Base-by-base conservation (phyloP, 23 tunicate genomes). In the Diplosoma virens region DNA sequence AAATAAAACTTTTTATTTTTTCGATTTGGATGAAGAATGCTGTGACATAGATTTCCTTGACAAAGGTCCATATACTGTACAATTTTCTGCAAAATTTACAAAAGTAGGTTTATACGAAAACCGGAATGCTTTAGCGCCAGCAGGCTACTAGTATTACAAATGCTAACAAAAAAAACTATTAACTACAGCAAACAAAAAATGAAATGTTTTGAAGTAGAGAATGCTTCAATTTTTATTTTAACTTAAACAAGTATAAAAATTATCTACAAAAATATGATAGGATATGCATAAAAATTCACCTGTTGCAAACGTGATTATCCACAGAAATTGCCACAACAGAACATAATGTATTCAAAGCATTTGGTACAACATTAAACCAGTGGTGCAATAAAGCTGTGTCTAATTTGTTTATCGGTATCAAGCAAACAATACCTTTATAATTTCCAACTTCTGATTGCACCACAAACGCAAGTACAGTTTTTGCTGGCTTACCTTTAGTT, bases 231-330 rank as follows among this genome's bases (percentile, higher is more conserved):
- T n/a, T n/a, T n/a, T n/a, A n/a, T n/a, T n/a, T n/a, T n/a, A n/a
- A n/a, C n/a, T n/a, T n/a, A n/a, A n/a, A n/a, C n/a, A n/a, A n/a
- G n/a, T n/a, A n/a, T n/a, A n/a, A n/a, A n/a, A n/a, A n/a, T n/a
- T n/a, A n/a, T n/a, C n/a, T n/a, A n/a, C n/a, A n/a, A n/a, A n/a
- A n/a, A n/a, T n/a, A n/a, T n/a, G n/a, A n/a, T n/a, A n/a, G n/a
- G n/a, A n/a, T n/a, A n/a, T n/a, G n/a, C n/a, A 7, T 7, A 41
- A 41, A 29, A 61, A 29, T 35, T 61, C 4, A 61, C 69, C 69
- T 61, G 69, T 61, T 61, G 69, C 69, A 61, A 28, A 61, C 21
- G 30, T 61, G 69, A 61, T 61, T 61, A 35, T 29, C 69, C 6
- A 61, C 35, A 28, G 69, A 61, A 18, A 61, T 35, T 61, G 69